These are phyloP conservation scores for Nycticorax nycticorax DNA, from an alignment of 2,113 vertebrate genomes.

Conservation along the genomic window DNA sequence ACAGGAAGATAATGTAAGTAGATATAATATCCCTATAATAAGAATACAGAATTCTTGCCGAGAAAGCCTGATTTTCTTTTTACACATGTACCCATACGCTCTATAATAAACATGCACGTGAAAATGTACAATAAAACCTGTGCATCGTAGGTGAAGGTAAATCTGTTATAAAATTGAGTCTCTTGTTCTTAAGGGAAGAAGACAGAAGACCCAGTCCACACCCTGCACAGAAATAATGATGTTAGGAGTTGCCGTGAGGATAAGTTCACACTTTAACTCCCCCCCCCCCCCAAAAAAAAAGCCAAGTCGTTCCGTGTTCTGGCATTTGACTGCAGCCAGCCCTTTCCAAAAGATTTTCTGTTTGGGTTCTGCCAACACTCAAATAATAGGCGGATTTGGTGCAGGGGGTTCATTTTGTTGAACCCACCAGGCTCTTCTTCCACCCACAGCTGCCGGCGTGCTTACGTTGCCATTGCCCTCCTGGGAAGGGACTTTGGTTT, in stretches of 20 bases:
- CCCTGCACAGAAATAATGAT: neutral
- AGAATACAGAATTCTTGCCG: neutral
- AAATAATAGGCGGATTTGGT: neutral
- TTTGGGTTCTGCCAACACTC: neutral
- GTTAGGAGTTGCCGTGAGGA: neutral
- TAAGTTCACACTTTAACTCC: neutral
- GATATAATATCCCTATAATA: neutral
- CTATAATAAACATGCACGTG: neutral
- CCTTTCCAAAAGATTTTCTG: neutral
- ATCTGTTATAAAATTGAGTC: neutral
- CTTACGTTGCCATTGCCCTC: neutral
- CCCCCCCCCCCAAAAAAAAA: neutral
- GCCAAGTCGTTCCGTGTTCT: neutral
- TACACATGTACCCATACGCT: neutral
- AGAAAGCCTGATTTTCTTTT: neutral
- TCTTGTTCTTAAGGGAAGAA: neutral
- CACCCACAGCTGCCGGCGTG: rapidly evolving
- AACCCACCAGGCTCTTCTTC: neutral
- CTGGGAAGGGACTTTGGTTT: neutral
- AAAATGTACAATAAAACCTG: neutral
- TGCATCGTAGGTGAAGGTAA: neutral
- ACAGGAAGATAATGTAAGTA: neutral
- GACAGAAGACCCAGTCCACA: neutral
- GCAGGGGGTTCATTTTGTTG: neutral
- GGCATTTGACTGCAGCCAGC: neutral